Evolutionary conservation across 2,797 vertebrate species (phyloP).

Genomic region (Neoniphon sammara): DNA sequence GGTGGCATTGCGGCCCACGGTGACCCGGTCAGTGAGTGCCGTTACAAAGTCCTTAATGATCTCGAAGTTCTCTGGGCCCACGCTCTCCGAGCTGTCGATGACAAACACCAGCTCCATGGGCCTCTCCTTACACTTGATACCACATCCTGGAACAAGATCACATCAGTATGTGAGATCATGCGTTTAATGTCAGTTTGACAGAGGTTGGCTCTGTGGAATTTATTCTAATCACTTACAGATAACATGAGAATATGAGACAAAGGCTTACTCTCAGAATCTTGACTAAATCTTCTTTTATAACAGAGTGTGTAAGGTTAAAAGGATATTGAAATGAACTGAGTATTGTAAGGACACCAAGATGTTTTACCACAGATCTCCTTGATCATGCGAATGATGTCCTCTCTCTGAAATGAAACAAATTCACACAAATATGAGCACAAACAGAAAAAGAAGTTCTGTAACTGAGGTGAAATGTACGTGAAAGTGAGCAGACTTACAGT

Average conservation of each 20-base stretch:
- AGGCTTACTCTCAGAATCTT: conserved; percentile 23
- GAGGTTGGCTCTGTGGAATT: conserved; percentile 35
- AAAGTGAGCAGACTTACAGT: conserved; percentile 82
- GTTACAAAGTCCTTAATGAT: conserved; percentile 93
- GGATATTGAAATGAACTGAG: conserved; percentile 35
- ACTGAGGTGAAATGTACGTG: neutral
- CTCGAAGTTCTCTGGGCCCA: conserved; percentile 93
- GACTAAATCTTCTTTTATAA: conserved; percentile 18
- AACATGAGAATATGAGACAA: conserved; percentile 9
- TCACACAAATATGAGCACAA: conserved; percentile 24
- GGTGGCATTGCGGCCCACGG: conserved; percentile 89
- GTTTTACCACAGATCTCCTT: conserved; percentile 92
- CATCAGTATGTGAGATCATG: conserved; percentile 53
- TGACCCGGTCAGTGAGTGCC: conserved; percentile 90
- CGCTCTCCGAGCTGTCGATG: conserved; percentile 94
- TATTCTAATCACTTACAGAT: conserved; percentile 53
- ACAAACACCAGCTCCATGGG: conserved; percentile 96
- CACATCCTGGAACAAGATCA: conserved; percentile 84
- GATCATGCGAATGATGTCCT: conserved; percentile 92
- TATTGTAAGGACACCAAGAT: conserved; percentile 40
- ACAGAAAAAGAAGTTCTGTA: neutral
- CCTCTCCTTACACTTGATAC: conserved; percentile 91
- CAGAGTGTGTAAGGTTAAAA: conserved; percentile 17
- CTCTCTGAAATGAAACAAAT: conserved; percentile 81
- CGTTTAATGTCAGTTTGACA: neutral